Evolutionary conservation across 2,797 vertebrate genomes (phyloP).

Genomic region (Chelon labrosus): DNA sequence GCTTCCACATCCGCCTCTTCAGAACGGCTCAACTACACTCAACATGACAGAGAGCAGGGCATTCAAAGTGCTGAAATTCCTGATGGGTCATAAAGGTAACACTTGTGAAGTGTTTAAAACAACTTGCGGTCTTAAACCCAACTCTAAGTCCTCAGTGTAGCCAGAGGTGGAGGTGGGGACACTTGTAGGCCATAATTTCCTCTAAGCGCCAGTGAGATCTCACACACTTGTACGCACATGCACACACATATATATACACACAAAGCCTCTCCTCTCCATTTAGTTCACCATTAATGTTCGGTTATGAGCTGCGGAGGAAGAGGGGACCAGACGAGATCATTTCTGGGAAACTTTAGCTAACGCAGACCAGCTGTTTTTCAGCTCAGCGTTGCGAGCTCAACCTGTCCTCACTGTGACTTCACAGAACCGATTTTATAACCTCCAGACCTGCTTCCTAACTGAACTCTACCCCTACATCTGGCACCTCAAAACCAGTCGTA

Average conservation of each 20-base stretch:
- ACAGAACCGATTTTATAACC: slow-evolving; percentile 48
- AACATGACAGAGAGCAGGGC: slow-evolving; percentile 45
- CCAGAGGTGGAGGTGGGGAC: slow-evolving; percentile 74
- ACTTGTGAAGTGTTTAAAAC: slow-evolving; percentile 66
- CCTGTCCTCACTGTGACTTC: slow-evolving; percentile 68
- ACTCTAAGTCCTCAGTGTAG: slow-evolving; percentile 56
- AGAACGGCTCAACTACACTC: slow-evolving; percentile 43
- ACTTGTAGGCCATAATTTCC: slow-evolving; percentile 75
- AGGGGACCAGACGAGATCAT: slow-evolving; percentile 71
- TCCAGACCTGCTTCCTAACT: slow-evolving; percentile 37
- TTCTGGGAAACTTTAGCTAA: slow-evolving; percentile 82
- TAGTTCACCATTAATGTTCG: slow-evolving; percentile 58
- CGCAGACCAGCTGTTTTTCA: slow-evolving; percentile 78
- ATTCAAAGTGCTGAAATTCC: slow-evolving; percentile 61
- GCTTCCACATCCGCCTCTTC: slow-evolving; percentile 47
- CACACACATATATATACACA: slow-evolving; percentile 23
- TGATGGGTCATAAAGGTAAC: slow-evolving; percentile 63
- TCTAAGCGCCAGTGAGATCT: slow-evolving; percentile 56
- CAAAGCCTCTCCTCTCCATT: slow-evolving; percentile 42
- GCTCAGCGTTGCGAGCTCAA: slow-evolving; percentile 61
- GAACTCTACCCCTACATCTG: slow-evolving; percentile 21
- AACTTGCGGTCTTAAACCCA: slow-evolving; percentile 60
- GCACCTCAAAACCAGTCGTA: slow-evolving; percentile 1
- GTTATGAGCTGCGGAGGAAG: slow-evolving; percentile 63
- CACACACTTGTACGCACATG: slow-evolving; percentile 43